Base-by-base conservation (phyloP, 2,888 invertebrate genomes). In the Leistus spinibarbis region DNA sequence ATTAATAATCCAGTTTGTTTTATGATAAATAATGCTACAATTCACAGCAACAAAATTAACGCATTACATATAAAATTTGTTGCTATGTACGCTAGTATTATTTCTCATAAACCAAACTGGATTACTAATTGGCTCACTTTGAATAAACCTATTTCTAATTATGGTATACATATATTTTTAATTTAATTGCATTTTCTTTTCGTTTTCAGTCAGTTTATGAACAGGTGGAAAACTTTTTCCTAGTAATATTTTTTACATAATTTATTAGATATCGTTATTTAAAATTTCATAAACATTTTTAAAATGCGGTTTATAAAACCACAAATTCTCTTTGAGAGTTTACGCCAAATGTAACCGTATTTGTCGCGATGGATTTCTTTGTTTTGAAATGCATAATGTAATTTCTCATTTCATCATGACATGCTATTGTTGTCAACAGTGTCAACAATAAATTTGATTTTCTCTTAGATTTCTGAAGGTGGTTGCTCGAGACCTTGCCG, bases 381-480 rank as follows among this genome's bases (percentile, higher is more conserved):
- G 66, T 77, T 71, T 19, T 17, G 84, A 84, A 81, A 81, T 76
- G 80, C 81, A 77, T 85, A 85, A n/a, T n/a, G n/a, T n/a, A n/a
- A 76, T 83, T 81, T 76, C 83, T 84, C 69, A 79, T 81, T 76
- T 85, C 63, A 54, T 70, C 22, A 62, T n/a, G n/a, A n/a, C 40
- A 7, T 24, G 24, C 24, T 40, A 40, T 40, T 40, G 40, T 40
- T 40, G 40, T 40, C 10, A 40, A 40, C 10, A 40, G 40, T 40
- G 40, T 40, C 40, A 5, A 40, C 40, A 40, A 5, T 40, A 40
- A 40, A 40, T 40, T 10, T 40, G 40, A 40, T 54, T 7, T 62
- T 64, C 54, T 40, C 78, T 63, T 77, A 88, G 88, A 86, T 88
- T 16, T 85, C 87, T 1, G 87, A 88, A 80, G 88, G 73, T 60